Base-by-base conservation (phyloP, 2,888 invertebrate genomes). In the Chouioia cunea region DNA sequence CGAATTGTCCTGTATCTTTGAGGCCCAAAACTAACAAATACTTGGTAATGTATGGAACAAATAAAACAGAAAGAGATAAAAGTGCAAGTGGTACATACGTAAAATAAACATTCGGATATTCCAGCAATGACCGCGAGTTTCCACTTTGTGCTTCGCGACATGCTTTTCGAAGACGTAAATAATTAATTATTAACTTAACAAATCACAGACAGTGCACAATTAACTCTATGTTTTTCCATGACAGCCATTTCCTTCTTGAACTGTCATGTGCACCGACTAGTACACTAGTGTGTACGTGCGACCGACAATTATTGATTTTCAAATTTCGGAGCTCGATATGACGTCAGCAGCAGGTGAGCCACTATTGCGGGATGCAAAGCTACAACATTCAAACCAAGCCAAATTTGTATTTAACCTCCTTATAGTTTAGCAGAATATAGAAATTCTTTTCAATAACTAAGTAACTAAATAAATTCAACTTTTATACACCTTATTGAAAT, bases 221-320 rank as follows among this genome's bases (percentile, higher is more conserved):
- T 78, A 73, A 75, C 59, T 52, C 70, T 74, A 77, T 79, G 78
- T 82, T 83, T 83, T 80, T 80, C 79, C 81, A 81, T 81, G 79
- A 82, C 81, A 79, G 81, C 82, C 82, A 83, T 82, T 80, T 82
- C 80, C 78, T 78, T 76, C 76, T 75, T 56, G 73, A 74, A 74
- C 75, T 75, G 75, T 77, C 77, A 77, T 77, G 75, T 78, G 76
- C 75, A 76, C 77, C 63, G 65, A 72, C 68, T 65, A 54, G 59
- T 63, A 66, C 52, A 16, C 52, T 14, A 52, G 18, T 18, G n/a
- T 15, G 54, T 23, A 12, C 54, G 54, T 48, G 18, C 75, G 75
- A 65, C 71, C 77, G 77, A 78, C 80, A 77, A 78, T 82, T 84
- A 84, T 84, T 84, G 84, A 84, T 84, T 84, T 79, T 80, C 81